Percentiles rank a stretch among this genome's conserved stretches.
Conservation (phyloP, 2,888 invertebrate genomes). For the Linnaemya vulpina region DNA sequence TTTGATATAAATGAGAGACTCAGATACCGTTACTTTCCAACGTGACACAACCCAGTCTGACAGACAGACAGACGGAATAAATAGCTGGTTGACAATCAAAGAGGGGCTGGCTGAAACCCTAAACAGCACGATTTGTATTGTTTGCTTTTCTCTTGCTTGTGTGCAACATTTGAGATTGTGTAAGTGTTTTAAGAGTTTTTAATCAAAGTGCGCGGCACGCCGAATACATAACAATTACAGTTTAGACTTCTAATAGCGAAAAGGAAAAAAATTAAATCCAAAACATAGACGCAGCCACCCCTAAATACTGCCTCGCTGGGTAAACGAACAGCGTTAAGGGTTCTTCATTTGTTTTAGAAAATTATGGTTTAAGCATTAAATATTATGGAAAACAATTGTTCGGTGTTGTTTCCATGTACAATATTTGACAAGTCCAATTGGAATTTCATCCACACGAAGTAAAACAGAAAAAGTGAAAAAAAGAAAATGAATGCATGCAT, state of each 20-base stretch:
- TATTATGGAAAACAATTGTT: constrained; percentile 36
- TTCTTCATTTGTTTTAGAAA: constrained; percentile 56
- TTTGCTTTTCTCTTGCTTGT: constrained; percentile 7
- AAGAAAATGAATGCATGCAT: constrained; percentile 46
- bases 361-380: constrained; percentile 64
- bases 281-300: constrained; percentile 42
- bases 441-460: constrained; percentile 49
- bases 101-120: constrained; percentile 69
- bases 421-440: constrained; percentile 60
- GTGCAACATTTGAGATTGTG: constrained; percentile 8
- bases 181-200: constrained; percentile 59
- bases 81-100: constrained; percentile 4
- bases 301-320: constrained; percentile 26
- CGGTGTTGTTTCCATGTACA: constrained; percentile 22
- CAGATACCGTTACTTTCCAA: constrained; percentile 67
- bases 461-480: neutral
- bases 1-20: constrained; percentile 37
- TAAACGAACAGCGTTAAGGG: constrained; percentile 47
- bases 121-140: constrained; percentile 63
- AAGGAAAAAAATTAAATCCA: constrained; percentile 41
- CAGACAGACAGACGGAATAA: neutral
- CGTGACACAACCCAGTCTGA: constrained; percentile 22
- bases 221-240: constrained; percentile 55
- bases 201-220: constrained; percentile 64
- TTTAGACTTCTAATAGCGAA: constrained; percentile 49